Conservation (phyloP, 2,888 invertebrate genomes). For the Thereva unica region DNA sequence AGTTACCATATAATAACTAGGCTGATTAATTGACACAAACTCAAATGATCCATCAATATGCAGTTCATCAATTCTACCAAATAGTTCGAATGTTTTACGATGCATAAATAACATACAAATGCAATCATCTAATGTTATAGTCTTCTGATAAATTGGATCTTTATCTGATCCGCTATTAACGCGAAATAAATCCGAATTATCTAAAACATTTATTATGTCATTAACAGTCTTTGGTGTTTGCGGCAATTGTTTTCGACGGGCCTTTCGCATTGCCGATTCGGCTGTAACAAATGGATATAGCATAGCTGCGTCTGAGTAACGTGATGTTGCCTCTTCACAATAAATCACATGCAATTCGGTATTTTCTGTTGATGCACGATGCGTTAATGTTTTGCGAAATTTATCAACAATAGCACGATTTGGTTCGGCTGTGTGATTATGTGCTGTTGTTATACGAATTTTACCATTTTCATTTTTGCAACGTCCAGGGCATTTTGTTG, state of each 20-base stretch:
- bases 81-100: conserved; percentile 44
- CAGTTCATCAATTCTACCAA: conserved; percentile 46
- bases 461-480: conserved; percentile 44
- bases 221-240: conserved; percentile 43
- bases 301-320: conserved; percentile 47
- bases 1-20: conserved; percentile 45
- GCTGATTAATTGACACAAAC: conserved; percentile 43
- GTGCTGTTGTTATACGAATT: conserved; percentile 44
- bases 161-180: conserved; percentile 46
- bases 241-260: conserved; percentile 47
- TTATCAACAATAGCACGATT: conserved; percentile 46
- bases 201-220: conserved; percentile 45
- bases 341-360: conserved; percentile 46
- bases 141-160: conserved; percentile 47
- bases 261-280: conserved; percentile 49
- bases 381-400: conserved; percentile 47
- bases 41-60: conserved; percentile 46
- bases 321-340: conserved; percentile 47
- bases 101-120: conserved; percentile 47
- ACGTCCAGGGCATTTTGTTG: conserved; percentile 47
- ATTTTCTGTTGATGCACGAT: conserved; percentile 45
- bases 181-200: conserved; percentile 45
- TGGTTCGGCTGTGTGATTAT: conserved; percentile 46
- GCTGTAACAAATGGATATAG: conserved; percentile 47
- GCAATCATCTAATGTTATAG: conserved; percentile 43